Evolutionary conservation across 2,888 invertebrate species (phyloP).

Genomic region (Resseliella maxima): DNA sequence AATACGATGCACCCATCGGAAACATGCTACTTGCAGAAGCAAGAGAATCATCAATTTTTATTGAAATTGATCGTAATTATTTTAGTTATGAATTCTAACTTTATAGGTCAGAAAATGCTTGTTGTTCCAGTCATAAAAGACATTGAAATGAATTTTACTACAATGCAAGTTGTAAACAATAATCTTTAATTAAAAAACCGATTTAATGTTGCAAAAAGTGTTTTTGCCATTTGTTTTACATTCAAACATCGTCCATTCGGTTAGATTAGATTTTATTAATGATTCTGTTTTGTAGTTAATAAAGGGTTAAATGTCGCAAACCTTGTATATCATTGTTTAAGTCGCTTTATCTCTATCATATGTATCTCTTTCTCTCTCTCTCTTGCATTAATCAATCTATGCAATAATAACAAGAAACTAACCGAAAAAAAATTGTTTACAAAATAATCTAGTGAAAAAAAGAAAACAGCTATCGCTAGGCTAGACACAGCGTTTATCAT

Average conservation of each 20-base stretch:
- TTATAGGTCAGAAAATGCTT: conserved; percentile 14
- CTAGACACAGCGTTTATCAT: background rate
- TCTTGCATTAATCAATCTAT: too few species aligned
- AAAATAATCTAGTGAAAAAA: background rate
- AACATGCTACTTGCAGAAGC: background rate
- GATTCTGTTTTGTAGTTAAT: background rate
- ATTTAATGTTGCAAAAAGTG: conserved; percentile 14
- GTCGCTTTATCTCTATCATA: too few species aligned
- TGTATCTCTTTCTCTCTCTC: too few species aligned
- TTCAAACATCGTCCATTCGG: background rate
- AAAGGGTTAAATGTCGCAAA: background rate
- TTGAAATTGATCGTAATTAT: conserved; percentile 12
- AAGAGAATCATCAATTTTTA: conserved; percentile 20
- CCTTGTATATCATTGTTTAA: background rate
- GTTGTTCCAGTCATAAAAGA: background rate
- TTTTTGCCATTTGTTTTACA: background rate
- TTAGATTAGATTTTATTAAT: background rate
- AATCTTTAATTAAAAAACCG: background rate
- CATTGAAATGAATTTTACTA: background rate
- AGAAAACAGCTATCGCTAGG: background rate
- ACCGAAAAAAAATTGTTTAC: background rate
- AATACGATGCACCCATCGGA: too few species aligned
- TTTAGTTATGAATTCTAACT: conserved; percentile 1
- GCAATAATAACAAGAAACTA: too few species aligned
- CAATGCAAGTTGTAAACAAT: background rate